These are phyloP conservation scores for Sphecodes monilicornis DNA, from an alignment of 2,888 invertebrate genomes.

Conservation along the genomic window DNA sequence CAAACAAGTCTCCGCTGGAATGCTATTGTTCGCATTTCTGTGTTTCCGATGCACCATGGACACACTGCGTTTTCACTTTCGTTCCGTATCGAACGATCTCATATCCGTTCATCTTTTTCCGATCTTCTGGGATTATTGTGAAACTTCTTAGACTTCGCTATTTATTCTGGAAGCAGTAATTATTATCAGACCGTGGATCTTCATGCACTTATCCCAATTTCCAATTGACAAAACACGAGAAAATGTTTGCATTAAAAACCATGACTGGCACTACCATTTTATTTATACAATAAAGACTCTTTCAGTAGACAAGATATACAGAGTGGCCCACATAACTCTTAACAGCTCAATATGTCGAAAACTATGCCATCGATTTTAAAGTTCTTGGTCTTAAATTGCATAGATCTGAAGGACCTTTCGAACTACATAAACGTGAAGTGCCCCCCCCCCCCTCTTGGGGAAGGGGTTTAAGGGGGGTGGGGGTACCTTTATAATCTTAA, in stretches of 20 bases:
- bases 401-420: no score
- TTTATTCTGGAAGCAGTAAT: not conserved
- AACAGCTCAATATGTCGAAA: no score
- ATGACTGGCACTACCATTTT: not conserved
- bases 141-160: not conserved
- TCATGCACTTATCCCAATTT: no score
- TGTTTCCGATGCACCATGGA: constrained; percentile 27
- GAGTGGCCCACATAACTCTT: no score
- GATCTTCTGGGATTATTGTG: not conserved
- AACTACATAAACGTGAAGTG: no score
- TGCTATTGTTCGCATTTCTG: constrained; percentile 43
- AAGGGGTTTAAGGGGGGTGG: no score
- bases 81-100: not conserved
- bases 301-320: no score
- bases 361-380: no score
- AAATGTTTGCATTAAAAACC: not conserved
- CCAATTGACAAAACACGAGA: no score
- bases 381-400: no score
- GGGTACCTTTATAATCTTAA: no score
- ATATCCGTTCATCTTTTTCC: not conserved
- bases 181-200: not conserved
- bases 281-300: not conserved
- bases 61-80: constrained; percentile 17
- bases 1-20: constrained; percentile 38
- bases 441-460: no score